Conservation (phyloP, 2,888 invertebrate genomes). For the Epicampocera succincta region DNA sequence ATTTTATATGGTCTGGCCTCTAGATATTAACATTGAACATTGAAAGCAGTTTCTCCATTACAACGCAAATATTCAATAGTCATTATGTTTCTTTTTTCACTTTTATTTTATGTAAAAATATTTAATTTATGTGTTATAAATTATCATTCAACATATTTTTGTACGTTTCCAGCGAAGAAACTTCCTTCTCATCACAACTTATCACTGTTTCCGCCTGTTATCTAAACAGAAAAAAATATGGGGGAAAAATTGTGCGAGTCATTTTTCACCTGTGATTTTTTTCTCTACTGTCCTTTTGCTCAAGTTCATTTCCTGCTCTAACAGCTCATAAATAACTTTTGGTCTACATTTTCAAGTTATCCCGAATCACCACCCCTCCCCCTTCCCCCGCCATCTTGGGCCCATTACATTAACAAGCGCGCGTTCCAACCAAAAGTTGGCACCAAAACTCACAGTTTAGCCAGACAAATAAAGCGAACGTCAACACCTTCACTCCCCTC, state of each 20-base stretch:
- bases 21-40: not conserved
- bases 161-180: conserved; percentile 2
- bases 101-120: conserved; percentile 13
- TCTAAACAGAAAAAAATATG: conserved; percentile 25
- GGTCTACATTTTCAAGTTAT: conserved; percentile 47
- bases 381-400: too few species aligned
- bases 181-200: conserved; percentile 38
- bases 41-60: conserved; percentile 7
- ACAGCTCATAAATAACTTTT: conserved; percentile 68
- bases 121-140: conserved; percentile 32
- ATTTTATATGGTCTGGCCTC: not conserved
- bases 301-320: conserved; percentile 66
- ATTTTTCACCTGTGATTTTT: conserved; percentile 61
- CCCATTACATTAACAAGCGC: too few species aligned
- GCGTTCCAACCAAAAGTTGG: not conserved
- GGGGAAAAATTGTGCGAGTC: conserved; percentile 14
- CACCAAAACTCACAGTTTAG: conserved; percentile 15
- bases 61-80: conserved; percentile 39
- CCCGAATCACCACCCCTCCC: too few species aligned
- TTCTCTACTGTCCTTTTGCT: conserved; percentile 31
- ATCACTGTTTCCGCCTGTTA: conserved; percentile 60
- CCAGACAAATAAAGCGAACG: conserved; percentile 77
- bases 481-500: conserved; percentile 75
- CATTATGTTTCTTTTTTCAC: conserved; percentile 18
- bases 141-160: conserved; percentile 48